phyloP scores from a whole-genome alignment of 1,140 invertebrate genomes.

The Oncopodura yosiiana region DNA sequence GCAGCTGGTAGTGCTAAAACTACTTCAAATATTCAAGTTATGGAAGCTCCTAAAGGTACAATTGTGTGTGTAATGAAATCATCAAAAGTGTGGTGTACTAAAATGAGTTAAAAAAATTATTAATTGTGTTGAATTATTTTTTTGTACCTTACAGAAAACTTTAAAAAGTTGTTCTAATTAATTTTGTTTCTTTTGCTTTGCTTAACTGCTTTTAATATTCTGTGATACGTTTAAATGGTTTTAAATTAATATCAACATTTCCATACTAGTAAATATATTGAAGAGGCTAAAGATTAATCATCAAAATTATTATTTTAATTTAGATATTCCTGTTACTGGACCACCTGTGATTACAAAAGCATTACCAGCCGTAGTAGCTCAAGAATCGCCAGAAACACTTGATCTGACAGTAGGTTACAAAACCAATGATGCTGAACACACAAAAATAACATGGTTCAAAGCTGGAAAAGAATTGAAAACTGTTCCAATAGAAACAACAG shows the following conservation, averaged over 20 bases:
- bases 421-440: constrained; percentile 53
- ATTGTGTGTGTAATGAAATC: not conserved
- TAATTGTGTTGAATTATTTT: too few species aligned
- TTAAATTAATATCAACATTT: too few species aligned
- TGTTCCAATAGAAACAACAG: constrained; percentile 51
- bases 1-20: constrained; percentile 65
- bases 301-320: too few species aligned
- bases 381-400: constrained; percentile 40
- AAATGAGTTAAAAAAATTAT: too few species aligned
- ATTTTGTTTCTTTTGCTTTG: too few species aligned
- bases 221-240: too few species aligned
- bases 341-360: constrained; percentile 41
- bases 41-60: constrained; percentile 45
- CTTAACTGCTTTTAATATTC: too few species aligned
- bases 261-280: too few species aligned
- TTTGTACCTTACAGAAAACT: too few species aligned
- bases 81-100: constrained; percentile 5
- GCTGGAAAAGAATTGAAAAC: constrained; percentile 69
- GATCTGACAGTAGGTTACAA: constrained; percentile 38
- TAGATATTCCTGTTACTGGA: not conserved
- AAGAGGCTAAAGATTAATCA: too few species aligned
- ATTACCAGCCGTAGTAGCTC: constrained; percentile 54
- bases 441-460: constrained; percentile 74
- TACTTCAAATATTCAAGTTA: constrained; percentile 59
- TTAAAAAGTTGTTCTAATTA: too few species aligned